Evolutionary conservation across 2,113 vertebrate species (phyloP).

Genomic region (Andinoacara biseriatus): DNA sequence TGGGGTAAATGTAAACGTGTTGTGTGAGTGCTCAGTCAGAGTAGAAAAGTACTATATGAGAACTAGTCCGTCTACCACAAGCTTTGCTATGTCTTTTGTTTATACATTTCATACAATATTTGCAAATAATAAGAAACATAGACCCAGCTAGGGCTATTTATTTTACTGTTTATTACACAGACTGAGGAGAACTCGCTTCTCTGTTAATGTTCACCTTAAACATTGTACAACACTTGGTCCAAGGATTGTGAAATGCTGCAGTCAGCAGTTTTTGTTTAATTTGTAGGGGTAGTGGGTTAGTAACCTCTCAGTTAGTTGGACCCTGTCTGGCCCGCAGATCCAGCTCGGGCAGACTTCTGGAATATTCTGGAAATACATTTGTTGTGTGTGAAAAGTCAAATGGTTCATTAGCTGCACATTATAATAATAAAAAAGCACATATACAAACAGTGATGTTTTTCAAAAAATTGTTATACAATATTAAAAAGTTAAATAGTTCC

Average conservation of each 20-base stretch:
- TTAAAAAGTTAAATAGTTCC: too few species aligned
- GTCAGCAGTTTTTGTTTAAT: conserved; percentile 60
- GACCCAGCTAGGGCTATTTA: neutral
- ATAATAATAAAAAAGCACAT: neutral
- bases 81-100: neutral
- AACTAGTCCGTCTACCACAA: too few species aligned
- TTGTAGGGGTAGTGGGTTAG: conserved; percentile 15
- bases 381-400: neutral
- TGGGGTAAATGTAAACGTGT: too few species aligned
- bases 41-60: too few species aligned
- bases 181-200: neutral
- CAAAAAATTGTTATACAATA: neutral
- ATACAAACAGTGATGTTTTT: neutral
- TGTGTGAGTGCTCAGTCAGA: too few species aligned
- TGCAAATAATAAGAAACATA: neutral
- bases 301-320: conserved; percentile 25
- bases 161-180: neutral
- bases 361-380: conserved; percentile 14
- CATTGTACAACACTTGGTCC: neutral
- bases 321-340: neutral
- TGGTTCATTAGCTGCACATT: neutral
- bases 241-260: conserved; percentile 3
- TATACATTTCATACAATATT: neutral
- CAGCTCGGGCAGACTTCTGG: neutral
- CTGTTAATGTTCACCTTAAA: conserved; percentile 50